phyloP scores from a whole-genome alignment of 1,140 invertebrate species.

The Laupala kohalensis region DNA sequence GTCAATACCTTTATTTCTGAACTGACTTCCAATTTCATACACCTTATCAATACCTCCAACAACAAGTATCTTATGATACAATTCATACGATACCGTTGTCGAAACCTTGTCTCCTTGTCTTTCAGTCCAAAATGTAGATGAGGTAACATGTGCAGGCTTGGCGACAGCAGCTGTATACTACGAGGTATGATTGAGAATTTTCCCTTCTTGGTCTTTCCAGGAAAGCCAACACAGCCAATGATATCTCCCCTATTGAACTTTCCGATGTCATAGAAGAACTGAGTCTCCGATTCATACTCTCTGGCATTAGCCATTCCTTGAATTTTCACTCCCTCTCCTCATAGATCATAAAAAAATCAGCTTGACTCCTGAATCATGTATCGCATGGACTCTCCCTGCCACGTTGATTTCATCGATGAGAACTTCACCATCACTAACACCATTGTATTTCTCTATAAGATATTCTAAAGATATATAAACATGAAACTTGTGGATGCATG shows the following conservation, averaged over 20 bases:
- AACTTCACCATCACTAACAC: conserved; percentile 58
- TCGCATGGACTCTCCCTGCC: conserved; percentile 84
- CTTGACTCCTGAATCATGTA: conserved; percentile 86
- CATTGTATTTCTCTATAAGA: conserved; percentile 77
- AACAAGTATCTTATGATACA: conserved; percentile 64
- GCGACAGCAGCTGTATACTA: conserved; percentile 74
- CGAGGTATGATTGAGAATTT: conserved; percentile 90
- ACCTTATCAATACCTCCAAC: conserved; percentile 95
- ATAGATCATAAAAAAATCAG: conserved; percentile 93
- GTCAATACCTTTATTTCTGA: conserved; percentile 98
- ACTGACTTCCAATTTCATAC: conserved; percentile 95
- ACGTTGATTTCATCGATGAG: conserved; percentile 58
- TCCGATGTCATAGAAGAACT: conserved; percentile 64
- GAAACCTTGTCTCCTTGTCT: conserved; percentile 89
- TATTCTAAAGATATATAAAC: conserved; percentile 78
- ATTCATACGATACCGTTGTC: conserved; percentile 92
- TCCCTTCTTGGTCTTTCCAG: conserved; percentile 94
- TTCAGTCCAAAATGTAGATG: conserved; percentile 95
- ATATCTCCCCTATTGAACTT: conserved; percentile 91
- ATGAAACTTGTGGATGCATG: conserved; percentile 98
- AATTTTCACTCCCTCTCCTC: conserved; percentile 86
- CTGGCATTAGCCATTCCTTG: conserved; percentile 94
- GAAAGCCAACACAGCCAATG: conserved; percentile 79
- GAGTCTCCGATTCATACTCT: conserved; percentile 54
- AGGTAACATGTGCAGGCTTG: conserved; percentile 96